Percentiles rank a stretch among this genome's conserved stretches.
These are phyloP conservation scores for Bagarius yarrelli DNA, from an alignment of 2,113 vertebrate species.

Conservation along the genomic window DNA sequence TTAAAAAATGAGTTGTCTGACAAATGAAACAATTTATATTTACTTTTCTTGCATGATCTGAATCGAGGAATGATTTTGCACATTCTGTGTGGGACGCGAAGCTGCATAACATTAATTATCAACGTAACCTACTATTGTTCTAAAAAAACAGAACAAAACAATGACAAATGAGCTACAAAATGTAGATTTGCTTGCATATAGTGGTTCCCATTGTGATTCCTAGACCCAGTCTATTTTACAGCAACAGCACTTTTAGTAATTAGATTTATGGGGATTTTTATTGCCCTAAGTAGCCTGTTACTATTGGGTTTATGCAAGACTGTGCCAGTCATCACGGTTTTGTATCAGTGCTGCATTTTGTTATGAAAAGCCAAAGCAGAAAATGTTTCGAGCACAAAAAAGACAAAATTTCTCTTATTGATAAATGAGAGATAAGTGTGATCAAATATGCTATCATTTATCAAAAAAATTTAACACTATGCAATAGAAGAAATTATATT, in stretches of 20 bases:
- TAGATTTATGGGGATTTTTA: constrained; percentile 9
- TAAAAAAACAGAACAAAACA: not conserved
- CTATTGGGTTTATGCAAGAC: not conserved
- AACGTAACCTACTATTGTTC: constrained; percentile 9
- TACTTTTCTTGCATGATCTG: not conserved
- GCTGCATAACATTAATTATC: not conserved
- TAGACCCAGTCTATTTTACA: not conserved
- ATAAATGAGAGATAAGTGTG: not conserved
- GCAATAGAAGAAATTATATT: too few species aligned
- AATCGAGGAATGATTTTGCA: not conserved
- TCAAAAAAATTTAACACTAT: not conserved
- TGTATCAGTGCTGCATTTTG: not conserved
- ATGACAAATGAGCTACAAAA: not conserved
- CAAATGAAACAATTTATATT: not conserved
- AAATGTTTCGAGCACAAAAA: not conserved
- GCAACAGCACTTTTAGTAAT: not conserved
- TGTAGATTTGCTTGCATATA: not conserved
- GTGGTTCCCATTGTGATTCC: not conserved
- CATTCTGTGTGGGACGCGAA: not conserved
- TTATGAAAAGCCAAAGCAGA: not conserved
- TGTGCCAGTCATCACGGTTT: not conserved
- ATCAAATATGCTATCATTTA: not conserved
- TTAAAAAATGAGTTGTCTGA: not conserved
- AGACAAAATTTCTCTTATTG: not conserved
- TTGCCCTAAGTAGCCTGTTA: not conserved